These are phyloP conservation scores for Bilobella aurantiaca DNA, from an alignment of 1,140 invertebrate genomes.

Conservation along the genomic window DNA sequence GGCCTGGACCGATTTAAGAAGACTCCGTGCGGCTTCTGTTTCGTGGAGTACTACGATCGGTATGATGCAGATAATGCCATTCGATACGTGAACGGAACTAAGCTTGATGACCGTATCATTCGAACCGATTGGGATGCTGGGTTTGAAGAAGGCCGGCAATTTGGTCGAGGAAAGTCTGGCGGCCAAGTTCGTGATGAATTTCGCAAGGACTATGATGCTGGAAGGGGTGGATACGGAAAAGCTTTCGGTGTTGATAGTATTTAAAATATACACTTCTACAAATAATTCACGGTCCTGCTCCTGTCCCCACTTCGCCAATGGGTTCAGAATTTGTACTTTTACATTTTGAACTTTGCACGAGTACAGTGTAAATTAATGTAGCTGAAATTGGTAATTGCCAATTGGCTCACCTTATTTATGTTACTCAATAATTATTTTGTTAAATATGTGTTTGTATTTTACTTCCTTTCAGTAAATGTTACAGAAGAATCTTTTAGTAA, in stretches of 20 bases:
- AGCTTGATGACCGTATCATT: slow-evolving; percentile 92
- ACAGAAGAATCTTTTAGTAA: too few species aligned
- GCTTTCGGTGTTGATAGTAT: slow-evolving; percentile 49
- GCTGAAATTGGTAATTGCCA: too few species aligned
- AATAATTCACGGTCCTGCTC: background rate
- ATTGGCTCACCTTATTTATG: too few species aligned
- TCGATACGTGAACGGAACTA: slow-evolving; percentile 92
- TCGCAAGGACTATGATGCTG: slow-evolving; percentile 90
- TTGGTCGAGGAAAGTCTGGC: slow-evolving; percentile 93
- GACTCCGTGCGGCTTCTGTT: slow-evolving; percentile 99
- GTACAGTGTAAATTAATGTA: too few species aligned
- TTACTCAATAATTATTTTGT: too few species aligned
- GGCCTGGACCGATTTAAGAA: slow-evolving; percentile 96
- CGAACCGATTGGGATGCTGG: slow-evolving; percentile 97
- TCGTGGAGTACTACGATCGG: slow-evolving; percentile 88
- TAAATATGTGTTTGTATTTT: too few species aligned
- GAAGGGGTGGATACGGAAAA: slow-evolving; percentile 93
- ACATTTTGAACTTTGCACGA: too few species aligned
- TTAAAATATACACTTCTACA: background rate
- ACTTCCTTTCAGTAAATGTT: too few species aligned
- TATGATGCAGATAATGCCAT: slow-evolving; percentile 85
- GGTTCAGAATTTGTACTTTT: background rate
- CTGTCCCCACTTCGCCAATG: background rate
- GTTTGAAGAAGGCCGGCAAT: slow-evolving; percentile 96
- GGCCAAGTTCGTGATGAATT: slow-evolving; percentile 99